Evolutionary conservation across 2,888 invertebrate species (phyloP), one percentile per base, ranked within the genome.

Genomic region (Cacoxenus indagator): DNA sequence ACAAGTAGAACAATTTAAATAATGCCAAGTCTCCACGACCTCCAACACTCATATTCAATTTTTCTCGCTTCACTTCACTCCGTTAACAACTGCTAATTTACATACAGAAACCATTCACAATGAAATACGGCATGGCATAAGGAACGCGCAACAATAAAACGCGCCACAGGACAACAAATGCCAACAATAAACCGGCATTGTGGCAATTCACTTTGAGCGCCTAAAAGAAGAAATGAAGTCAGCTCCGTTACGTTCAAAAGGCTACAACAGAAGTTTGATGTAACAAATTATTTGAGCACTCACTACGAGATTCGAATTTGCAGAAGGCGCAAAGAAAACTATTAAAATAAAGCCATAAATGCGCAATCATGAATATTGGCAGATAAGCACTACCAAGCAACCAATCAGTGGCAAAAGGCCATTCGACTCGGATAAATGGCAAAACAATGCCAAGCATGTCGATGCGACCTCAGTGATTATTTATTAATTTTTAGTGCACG

Each of bases 331-430:
- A 29, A 72, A 78, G 76, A 82, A 83, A 79, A 81, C 81, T 83
- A 79, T 76, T 83, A 78, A 79, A 64, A 64, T 64, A 54, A 54
- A 51, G 51, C 59, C 59, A 67, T 59, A 59, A 67, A 67, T 59
- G 66, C 66, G 66, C 66, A 67, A 67, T 67, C 66, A 67, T 31
- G 45, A 46, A 59, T 71, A 73, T 76, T 72, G 78, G 75, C 73
- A 81, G 83, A 81, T 82, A 81, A 77, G 77, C 71, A 75, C 67
- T 17, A 9, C 51, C 51, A 51, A 69, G 67, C 80, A 77, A 27
- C 14, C 67, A 64, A 5, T n/a, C 24, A 46, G 22, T 2, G 11
- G 24, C 11, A 6, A 37, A 4, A 24, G 19, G 9, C 64, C 26
- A 62, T 27, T 64, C 37, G 22, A 31, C 8, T 37, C n/a, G 27